Evolutionary conservation across 2,113 vertebrate species (phyloP).

Genomic region (Ammodytes marinus): DNA sequence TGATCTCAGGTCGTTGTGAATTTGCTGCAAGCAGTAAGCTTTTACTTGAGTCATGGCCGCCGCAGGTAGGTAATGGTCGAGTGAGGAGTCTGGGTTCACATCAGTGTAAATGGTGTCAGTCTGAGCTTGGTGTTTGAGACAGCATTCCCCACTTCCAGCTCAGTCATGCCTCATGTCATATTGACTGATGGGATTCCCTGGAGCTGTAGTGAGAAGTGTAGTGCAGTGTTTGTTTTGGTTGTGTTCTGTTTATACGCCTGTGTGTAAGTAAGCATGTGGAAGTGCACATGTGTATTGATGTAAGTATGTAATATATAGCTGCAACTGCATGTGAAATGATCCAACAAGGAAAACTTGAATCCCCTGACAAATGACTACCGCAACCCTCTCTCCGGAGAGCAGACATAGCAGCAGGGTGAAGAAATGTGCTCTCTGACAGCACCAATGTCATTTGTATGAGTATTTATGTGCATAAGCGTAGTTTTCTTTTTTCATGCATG

Average conservation of each 20-base stretch:
- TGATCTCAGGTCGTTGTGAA: conserved; percentile 48
- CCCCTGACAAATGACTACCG: conserved; percentile 42
- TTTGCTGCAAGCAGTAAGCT: conserved; percentile 35
- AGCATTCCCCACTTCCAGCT: conserved; percentile 76
- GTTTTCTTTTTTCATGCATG: conserved; percentile 42
- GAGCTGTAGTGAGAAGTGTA: conserved; percentile 73
- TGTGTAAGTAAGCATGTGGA: conserved; percentile 46
- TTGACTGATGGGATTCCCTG: conserved; percentile 81
- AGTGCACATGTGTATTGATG: conserved; percentile 24
- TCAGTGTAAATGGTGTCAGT: conserved; percentile 71
- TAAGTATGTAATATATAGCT: conserved; percentile 49
- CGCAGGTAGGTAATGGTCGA: conserved; percentile 46
- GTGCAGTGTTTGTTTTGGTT: conserved; percentile 78
- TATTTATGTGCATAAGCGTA: conserved; percentile 45
- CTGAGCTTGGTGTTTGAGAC: conserved; percentile 68
- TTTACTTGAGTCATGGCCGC: conserved; percentile 50
- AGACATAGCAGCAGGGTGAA: conserved; percentile 45
- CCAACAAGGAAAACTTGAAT: conserved; percentile 54
- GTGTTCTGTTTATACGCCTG: conserved; percentile 64
- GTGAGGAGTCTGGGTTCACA: conserved; percentile 57
- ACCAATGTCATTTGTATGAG: conserved; percentile 55
- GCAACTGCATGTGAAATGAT: conserved; percentile 44
- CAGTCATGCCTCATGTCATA: conserved; percentile 81
- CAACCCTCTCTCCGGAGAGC: conserved; percentile 40
- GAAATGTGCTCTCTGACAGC: conserved; percentile 45